A percentile compares a stretch with the other conserved stretches of the same genome.
phyloP scores from a whole-genome alignment of 1,140 invertebrate species.

The Batillaria attramentaria region DNA sequence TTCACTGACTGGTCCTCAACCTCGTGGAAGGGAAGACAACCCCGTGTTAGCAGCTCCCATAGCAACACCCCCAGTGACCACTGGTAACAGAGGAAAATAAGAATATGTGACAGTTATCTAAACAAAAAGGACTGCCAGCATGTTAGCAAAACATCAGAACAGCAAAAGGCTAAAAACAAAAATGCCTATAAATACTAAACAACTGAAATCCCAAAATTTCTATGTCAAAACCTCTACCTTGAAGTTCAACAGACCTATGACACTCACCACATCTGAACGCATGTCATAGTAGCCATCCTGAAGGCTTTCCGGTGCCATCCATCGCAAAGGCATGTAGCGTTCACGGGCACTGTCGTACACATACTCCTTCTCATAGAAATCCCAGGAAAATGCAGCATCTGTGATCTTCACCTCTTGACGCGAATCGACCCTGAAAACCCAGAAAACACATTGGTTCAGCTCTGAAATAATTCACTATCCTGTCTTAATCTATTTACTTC shows the following conservation, averaged over 20 bases:
- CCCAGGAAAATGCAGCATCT: slow-evolving; percentile 55
- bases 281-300: slow-evolving; percentile 51
- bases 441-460: too few species aligned
- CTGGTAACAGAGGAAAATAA: too few species aligned
- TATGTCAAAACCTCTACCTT: too few species aligned
- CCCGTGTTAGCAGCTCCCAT: slow-evolving; percentile 95
- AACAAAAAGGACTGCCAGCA: too few species aligned
- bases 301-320: slow-evolving; percentile 61
- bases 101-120: too few species aligned
- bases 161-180: neutral
- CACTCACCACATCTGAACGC: slow-evolving; percentile 56
- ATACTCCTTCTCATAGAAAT: slow-evolving; percentile 55
- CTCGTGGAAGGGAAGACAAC: slow-evolving; percentile 96
- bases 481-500: too few species aligned
- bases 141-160: neutral
- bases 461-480: too few species aligned
- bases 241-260: neutral
- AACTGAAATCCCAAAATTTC: too few species aligned
- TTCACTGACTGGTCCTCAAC: slow-evolving; percentile 80
- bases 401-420: slow-evolving; percentile 42
- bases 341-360: slow-evolving; percentile 51
- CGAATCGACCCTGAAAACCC: slow-evolving; percentile 46
- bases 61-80: slow-evolving; percentile 97
- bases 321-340: slow-evolving; percentile 50
- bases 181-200: too few species aligned